These are phyloP conservation scores for Coelopa pilipes DNA, from an alignment of 2,888 invertebrate genomes.

Conservation along the genomic window DNA sequence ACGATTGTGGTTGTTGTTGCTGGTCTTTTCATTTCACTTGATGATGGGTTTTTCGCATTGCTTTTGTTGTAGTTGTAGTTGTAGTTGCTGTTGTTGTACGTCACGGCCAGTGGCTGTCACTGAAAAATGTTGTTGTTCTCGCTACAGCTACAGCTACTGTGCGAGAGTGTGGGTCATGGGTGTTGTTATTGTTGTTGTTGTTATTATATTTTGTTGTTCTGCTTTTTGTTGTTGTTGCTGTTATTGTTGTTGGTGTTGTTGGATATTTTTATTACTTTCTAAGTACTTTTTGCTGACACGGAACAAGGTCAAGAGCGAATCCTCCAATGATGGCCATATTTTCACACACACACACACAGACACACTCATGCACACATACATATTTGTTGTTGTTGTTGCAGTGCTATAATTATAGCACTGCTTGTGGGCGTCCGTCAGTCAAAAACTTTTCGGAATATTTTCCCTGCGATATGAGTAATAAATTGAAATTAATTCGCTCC, in stretches of 20 bases:
- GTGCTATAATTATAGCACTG: background rate
- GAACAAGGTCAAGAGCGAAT: constrained; percentile 34
- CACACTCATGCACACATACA: no score
- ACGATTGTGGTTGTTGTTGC: background rate
- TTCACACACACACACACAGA: no score
- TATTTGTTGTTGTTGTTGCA: background rate
- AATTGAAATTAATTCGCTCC: no score
- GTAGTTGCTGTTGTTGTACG: constrained; percentile 5
- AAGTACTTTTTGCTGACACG: constrained; percentile 27
- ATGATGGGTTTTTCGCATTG: background rate
- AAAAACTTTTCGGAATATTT: no score
- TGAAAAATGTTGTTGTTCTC: no score
- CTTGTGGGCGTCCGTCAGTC: no score
- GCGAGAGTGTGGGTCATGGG: no score
- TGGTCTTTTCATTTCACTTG: constrained; percentile 11
- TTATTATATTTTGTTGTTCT: background rate
- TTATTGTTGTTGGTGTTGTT: background rate
- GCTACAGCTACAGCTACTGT: no score
- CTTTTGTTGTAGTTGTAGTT: background rate
- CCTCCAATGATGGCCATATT: background rate
- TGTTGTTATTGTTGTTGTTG: background rate
- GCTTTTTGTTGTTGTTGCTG: background rate
- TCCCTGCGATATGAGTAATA: no score
- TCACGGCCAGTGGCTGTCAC: background rate
- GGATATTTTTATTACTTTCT: constrained; percentile 22